Conservation (phyloP, 2,113 vertebrate genomes). For the Rhombomys opimus region DNA sequence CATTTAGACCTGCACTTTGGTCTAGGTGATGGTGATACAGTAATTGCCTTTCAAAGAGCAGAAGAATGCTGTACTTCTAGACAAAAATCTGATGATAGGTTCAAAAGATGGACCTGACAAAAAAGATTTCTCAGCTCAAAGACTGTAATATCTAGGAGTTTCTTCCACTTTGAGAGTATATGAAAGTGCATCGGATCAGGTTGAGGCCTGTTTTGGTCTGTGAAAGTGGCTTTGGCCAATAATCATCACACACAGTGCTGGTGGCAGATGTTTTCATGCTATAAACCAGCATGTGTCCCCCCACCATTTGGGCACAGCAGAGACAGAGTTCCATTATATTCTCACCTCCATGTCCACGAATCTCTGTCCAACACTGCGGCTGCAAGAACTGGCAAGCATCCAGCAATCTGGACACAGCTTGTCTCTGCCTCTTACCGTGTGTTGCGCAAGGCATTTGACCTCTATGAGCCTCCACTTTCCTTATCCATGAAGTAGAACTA, state of each 20-base stretch:
- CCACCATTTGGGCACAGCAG: background rate
- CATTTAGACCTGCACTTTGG: background rate
- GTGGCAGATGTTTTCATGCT: background rate
- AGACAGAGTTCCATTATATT: background rate
- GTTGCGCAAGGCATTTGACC: too few species aligned
- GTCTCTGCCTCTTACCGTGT: background rate
- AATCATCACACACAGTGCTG: background rate
- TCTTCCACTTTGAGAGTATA: background rate
- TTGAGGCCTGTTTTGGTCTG: background rate
- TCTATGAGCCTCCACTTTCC: background rate
- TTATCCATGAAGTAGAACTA: background rate
- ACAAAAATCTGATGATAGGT: background rate
- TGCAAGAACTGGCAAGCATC: background rate
- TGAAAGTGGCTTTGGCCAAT: background rate
- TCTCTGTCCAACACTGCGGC: background rate
- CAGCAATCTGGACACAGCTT: background rate
- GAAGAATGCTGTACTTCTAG: background rate
- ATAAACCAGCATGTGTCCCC: background rate
- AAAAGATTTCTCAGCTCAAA: background rate
- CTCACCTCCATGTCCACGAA: too few species aligned
- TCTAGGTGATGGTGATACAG: background rate
- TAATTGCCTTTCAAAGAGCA: background rate
- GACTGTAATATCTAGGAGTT: background rate
- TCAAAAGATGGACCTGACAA: background rate
- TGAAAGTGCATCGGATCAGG: background rate